phyloP scores from a whole-genome alignment of 2,113 vertebrate genomes.

The Heloderma charlesbogerti region DNA sequence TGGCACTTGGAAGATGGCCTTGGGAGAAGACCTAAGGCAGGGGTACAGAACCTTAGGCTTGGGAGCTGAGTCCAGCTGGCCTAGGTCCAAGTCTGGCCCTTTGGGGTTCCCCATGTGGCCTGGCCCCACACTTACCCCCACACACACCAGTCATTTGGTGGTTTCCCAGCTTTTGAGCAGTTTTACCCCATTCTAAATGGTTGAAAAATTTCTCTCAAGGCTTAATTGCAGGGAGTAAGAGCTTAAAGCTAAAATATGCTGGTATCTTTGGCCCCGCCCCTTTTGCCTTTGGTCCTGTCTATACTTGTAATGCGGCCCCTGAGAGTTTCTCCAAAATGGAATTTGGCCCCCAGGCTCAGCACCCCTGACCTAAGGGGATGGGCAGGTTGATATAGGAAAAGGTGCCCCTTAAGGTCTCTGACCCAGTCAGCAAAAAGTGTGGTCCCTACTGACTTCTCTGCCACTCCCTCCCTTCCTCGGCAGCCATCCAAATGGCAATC shows the following conservation, averaged over 20 bases:
- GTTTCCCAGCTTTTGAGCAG: too few relatives aligned
- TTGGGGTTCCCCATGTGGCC: not conserved
- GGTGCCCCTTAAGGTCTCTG: not conserved
- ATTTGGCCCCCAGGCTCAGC: not conserved
- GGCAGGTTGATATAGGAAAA: not conserved
- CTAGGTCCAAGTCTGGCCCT: too few relatives aligned
- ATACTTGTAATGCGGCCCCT: not conserved
- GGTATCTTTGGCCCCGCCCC: too few relatives aligned
- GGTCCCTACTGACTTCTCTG: not conserved
- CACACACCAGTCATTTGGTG: too few relatives aligned
- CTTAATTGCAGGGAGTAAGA: too few relatives aligned
- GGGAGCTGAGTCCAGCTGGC: too few relatives aligned
- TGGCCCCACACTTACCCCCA: not conserved
- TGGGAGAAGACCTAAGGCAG: not conserved
- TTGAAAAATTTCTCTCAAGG: too few relatives aligned
- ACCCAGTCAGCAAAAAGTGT: not conserved
- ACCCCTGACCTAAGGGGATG: not conserved
- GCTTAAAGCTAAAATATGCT: too few relatives aligned
- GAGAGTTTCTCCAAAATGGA: too few relatives aligned
- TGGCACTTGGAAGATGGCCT: too few relatives aligned
- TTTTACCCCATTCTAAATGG: too few relatives aligned
- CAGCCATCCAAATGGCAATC: conserved; percentile 94
- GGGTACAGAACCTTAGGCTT: not conserved
- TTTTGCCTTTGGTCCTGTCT: too few relatives aligned
- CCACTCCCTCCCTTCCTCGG: fast-evolving